Conservation (phyloP, 2,113 vertebrate species). For the Bothrops jararaca region DNA sequence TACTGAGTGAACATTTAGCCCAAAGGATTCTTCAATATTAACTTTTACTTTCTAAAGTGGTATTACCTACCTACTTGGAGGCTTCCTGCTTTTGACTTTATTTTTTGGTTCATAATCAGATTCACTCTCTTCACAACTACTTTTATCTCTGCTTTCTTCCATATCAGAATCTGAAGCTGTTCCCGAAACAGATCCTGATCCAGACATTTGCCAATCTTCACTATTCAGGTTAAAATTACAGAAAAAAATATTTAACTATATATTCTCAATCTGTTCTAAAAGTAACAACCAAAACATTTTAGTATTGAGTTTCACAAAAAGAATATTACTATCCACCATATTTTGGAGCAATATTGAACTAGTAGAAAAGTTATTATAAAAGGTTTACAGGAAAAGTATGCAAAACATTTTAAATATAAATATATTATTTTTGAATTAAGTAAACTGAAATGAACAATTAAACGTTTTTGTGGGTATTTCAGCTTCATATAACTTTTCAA, state of each 20-base stretch:
- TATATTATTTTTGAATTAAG: background rate
- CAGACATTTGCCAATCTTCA: slow-evolving; percentile 87
- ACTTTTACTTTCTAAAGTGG: background rate
- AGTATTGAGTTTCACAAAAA: background rate
- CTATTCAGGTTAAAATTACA: slow-evolving; percentile 61
- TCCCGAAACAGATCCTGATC: slow-evolving; percentile 79
- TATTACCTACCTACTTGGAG: slow-evolving; percentile 81
- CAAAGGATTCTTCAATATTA: background rate
- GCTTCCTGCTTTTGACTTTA: slow-evolving; percentile 92
- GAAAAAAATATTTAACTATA: slow-evolving; percentile 11
- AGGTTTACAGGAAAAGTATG: background rate
- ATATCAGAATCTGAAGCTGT: slow-evolving; percentile 81
- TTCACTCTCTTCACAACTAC: slow-evolving; percentile 87
- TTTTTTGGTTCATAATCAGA: slow-evolving; percentile 97
- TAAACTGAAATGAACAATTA: background rate
- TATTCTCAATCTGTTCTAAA: background rate
- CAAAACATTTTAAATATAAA: background rate
- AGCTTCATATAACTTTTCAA: background rate
- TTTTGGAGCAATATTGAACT: background rate
- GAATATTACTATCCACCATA: background rate
- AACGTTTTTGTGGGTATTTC: background rate
- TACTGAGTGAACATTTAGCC: background rate
- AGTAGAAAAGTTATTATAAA: background rate
- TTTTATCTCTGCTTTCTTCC: slow-evolving; percentile 79
- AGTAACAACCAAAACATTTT: slow-evolving; percentile 5